These are phyloP conservation scores for Myanophis thanlyinensis DNA, from an alignment of 2,113 vertebrate species.

Conservation along the genomic window DNA sequence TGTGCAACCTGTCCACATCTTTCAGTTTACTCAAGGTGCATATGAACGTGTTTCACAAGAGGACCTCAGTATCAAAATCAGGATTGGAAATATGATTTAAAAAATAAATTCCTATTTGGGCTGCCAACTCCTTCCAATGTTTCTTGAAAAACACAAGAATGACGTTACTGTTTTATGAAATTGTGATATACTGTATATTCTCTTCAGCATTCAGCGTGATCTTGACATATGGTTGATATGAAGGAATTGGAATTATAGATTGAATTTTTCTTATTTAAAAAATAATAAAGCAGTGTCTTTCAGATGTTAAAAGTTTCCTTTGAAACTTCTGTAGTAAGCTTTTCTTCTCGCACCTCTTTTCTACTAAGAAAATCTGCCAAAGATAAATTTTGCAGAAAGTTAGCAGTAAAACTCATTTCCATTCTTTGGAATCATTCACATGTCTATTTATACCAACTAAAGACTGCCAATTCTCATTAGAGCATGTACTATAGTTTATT, in stretches of 20 bases:
- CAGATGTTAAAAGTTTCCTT: neutral
- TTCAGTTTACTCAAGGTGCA: neutral
- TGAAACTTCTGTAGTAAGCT: neutral
- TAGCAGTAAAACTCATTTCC: constrained; percentile 5
- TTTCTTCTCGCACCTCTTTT: neutral
- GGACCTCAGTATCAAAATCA: neutral
- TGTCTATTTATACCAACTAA: constrained; percentile 14
- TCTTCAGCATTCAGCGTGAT: neutral
- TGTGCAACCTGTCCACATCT: too few species aligned
- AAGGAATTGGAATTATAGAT: neutral
- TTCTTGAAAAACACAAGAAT: neutral
- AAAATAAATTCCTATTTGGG: neutral
- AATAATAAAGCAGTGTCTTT: neutral
- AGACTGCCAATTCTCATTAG: neutral
- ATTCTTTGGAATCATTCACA: constrained; percentile 7
- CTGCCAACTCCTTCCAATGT: neutral
- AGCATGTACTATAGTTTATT: neutral
- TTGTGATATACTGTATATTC: neutral
- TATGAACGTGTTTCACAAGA: neutral
- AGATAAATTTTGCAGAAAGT: neutral
- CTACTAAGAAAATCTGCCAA: constrained; percentile 1
- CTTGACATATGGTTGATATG: neutral
- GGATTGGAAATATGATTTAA: neutral
- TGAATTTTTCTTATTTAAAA: neutral
- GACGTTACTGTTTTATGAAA: neutral